Base-by-base conservation (phyloP, 2,797 vertebrate genomes). In the Gouania willdenowi region DNA sequence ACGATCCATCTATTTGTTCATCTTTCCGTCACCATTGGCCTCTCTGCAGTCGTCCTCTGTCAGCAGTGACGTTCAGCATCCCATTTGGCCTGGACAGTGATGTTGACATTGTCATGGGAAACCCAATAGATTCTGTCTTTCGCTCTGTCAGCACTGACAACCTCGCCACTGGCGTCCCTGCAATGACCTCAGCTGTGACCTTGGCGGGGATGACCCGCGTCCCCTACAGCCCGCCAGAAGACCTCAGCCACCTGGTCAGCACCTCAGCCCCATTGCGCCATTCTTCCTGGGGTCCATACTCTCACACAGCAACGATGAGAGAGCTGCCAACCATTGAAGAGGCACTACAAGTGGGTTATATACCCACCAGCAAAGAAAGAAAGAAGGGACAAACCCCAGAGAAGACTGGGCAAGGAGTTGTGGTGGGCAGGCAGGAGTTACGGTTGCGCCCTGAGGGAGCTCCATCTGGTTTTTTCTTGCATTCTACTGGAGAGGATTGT, bases 11-110 rank as follows among this genome's bases (percentile, higher is more conserved):
- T 46, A 41, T 66, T 26, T 32, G 12, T 51, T 47, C 55, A 56
- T 71, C 36, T 25, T 2, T 55, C 26, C 56, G 25, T 70, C 33
- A 3, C 41, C 53, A 56, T 28, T 60, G 55, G 16, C 43, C 48
- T 20, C 35, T 50, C 65, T 41, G 65, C 75, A 89, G 88, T 77
- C 88, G 88, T 61, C 90, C 90, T 50, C 86, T 96, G 51, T 93
- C 94, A 46, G 91, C 92, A 1, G 90, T 94, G 75, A 89, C 93
- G 17, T 96, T 96, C 87, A 93, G 91, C 87, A 94, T 94, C 71
- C 94, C 94, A 65, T 96, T 96, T 82, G 93, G 93, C 65, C 85
- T 96, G 86, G 94, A 96, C 90, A 96, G 94, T 83, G 94, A 96
- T 34, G 92, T 96, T 77, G 94, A 95, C 63, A 86, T 95, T 31